Conservation (phyloP, 2,888 invertebrate genomes). For the Miltochrista miniata region DNA sequence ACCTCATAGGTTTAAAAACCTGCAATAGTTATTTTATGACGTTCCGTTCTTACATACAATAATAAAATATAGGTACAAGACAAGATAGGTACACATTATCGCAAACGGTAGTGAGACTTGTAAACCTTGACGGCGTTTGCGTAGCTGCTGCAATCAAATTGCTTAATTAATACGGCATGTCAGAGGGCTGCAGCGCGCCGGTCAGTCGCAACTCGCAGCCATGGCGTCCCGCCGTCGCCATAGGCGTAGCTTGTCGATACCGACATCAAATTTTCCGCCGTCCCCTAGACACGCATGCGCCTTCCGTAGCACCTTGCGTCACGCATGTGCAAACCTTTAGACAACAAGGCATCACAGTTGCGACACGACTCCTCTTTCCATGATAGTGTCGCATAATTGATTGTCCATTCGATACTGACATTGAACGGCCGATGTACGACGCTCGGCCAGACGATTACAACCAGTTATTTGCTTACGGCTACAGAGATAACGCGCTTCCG, state of each 20-base stretch:
- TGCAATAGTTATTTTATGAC: too few relatives aligned
- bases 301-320: constrained; percentile 29
- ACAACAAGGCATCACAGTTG: constrained; percentile 54
- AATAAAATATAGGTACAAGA: background rate
- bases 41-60: background rate
- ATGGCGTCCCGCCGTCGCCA: constrained; percentile 61
- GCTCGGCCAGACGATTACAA: constrained; percentile 64
- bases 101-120: constrained; percentile 22
- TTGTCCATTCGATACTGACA: constrained; percentile 80
- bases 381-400: constrained; percentile 77
- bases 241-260: constrained; percentile 55
- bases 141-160: constrained; percentile 44
- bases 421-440: constrained; percentile 68
- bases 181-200: constrained; percentile 39
- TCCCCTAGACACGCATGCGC: constrained; percentile 63
- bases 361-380: constrained; percentile 69
- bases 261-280: constrained; percentile 30
- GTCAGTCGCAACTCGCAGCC: constrained; percentile 43
- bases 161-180: constrained; percentile 49
- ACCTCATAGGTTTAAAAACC: too few relatives aligned
- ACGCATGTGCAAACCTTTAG: constrained; percentile 64
- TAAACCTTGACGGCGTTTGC: constrained; percentile 37
- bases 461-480: constrained; percentile 73
- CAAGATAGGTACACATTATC: background rate
- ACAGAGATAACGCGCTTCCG: constrained; percentile 63